These are phyloP conservation scores for Chloromyia formosa DNA, from an alignment of 2,888 invertebrate species.

Conservation along the genomic window DNA sequence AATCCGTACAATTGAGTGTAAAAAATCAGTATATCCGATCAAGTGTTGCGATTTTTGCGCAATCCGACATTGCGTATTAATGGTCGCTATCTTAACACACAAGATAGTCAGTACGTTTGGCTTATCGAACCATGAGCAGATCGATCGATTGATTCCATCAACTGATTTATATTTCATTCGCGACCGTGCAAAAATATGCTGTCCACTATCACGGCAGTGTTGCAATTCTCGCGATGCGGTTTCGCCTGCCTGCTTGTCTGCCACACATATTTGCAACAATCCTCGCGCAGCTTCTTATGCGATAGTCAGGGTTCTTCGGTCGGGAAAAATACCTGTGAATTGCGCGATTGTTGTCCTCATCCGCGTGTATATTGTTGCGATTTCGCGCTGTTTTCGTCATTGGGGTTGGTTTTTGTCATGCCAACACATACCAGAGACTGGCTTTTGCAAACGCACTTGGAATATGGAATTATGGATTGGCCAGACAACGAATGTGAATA, in stretches of 20 bases:
- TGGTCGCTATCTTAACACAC: constrained; percentile 4
- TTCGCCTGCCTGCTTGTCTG: constrained; percentile 19
- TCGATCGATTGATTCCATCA: constrained; percentile 25
- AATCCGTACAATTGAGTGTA: too few species aligned
- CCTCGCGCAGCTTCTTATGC: constrained; percentile 11
- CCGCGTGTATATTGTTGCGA: background rate
- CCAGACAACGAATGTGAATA: background rate
- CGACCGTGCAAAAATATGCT: constrained; percentile 66
- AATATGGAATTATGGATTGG: constrained; percentile 39
- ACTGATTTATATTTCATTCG: constrained; percentile 65
- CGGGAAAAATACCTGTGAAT: constrained; percentile 27
- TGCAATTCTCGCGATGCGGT: constrained; percentile 21
- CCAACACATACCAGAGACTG: background rate
- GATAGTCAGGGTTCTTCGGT: too few species aligned
- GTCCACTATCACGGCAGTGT: constrained; percentile 52
- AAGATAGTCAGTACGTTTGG: background rate
- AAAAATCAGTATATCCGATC: background rate
- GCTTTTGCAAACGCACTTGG: constrained; percentile 3
- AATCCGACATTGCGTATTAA: constrained; percentile 22
- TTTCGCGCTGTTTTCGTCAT: background rate
- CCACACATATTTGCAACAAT: constrained; percentile 10
- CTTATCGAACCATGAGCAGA: too few species aligned
- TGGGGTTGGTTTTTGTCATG: constrained; percentile 17
- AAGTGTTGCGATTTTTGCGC: constrained; percentile 13
- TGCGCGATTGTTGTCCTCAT: constrained; percentile 36